These are phyloP conservation scores for Spea bombifrons DNA, from an alignment of 2,113 vertebrate species.

Conservation along the genomic window DNA sequence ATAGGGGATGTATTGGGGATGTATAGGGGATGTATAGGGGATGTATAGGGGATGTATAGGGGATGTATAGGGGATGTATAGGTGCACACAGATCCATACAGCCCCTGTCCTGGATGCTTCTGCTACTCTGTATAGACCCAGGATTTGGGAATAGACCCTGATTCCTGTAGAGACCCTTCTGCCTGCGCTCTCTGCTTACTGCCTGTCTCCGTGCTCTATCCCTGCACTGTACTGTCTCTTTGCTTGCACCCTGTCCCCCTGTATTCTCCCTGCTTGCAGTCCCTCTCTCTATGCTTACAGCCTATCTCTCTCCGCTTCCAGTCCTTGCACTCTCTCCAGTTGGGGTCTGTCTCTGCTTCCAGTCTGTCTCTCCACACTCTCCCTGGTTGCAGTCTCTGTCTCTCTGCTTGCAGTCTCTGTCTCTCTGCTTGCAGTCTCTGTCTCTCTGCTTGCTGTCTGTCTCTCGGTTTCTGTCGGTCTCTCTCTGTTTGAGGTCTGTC, in stretches of 20 bases:
- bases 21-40: no score
- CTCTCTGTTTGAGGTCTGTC: not conserved
- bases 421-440: not conserved
- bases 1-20: no score
- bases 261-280: not conserved
- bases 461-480: not conserved
- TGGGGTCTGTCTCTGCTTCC: not conserved
- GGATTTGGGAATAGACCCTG: no score
- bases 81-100: no score
- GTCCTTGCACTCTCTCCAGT: not conserved
- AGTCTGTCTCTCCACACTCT: not conserved
- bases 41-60: no score
- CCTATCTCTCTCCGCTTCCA: not conserved
- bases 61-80: no score
- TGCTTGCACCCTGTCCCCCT: not conserved
- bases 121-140: no score
- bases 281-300: not conserved
- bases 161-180: no score
- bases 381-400: not conserved
- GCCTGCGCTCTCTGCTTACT: not conserved
- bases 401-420: not conserved
- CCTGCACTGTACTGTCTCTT: not conserved
- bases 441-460: not conserved
- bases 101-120: no score
- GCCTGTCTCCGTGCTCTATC: not conserved